Evolutionary conservation across 2,113 vertebrate species (phyloP), one percentile per base, ranked within the genome.

Genomic region (Antidorcas marsupialis): DNA sequence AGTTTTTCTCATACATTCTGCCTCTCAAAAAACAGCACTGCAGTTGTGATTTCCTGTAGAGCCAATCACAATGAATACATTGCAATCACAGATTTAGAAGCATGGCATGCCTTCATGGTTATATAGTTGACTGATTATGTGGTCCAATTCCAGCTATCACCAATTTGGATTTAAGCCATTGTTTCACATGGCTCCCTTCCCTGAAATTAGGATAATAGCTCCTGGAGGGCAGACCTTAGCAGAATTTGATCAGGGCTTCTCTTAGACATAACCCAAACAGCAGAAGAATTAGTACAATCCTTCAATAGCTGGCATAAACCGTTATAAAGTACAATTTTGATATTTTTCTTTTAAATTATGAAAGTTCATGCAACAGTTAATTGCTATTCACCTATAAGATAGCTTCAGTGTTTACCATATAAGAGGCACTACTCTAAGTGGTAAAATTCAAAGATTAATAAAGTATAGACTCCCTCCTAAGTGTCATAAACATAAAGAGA

Each of bases 41-140:
- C 11, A 67, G 25, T 76, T 95, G 81, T 60, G 78, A 88, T 95
- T 85, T 90, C 79, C 60, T 79, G 67, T 87, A 19, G 6, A 74
- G 87, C 53, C 76, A 47, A 13, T 7, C 81, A 60, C 53, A 92
- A 14, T 92, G 45, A 52, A 94, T 81, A 53, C 7, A 64, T 52
- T 95, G 52, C 93, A 81, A 7, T 82, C 93, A 81, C 76, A 43
- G 82, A 89, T 93, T 85, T 81, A 93, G 87, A 87, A 95, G 25
- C 87, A 91, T 64, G 39, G 33, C 16, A 36, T 94, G 50, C 19
- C 57, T 93, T 88, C 81, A 23, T 74, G 39, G 57, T 95, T 57
- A 91, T 59, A 47, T 93, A 95, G 89, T 14, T 87, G 60, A 59
- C 15, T 13, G 3, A 74, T 93, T 86, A 81, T 74, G 52, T 87